Evolutionary conservation across 1,140 invertebrate species (phyloP), one percentile per base, ranked within the genome.

Genomic region (Yoshiicerus persimilis): DNA sequence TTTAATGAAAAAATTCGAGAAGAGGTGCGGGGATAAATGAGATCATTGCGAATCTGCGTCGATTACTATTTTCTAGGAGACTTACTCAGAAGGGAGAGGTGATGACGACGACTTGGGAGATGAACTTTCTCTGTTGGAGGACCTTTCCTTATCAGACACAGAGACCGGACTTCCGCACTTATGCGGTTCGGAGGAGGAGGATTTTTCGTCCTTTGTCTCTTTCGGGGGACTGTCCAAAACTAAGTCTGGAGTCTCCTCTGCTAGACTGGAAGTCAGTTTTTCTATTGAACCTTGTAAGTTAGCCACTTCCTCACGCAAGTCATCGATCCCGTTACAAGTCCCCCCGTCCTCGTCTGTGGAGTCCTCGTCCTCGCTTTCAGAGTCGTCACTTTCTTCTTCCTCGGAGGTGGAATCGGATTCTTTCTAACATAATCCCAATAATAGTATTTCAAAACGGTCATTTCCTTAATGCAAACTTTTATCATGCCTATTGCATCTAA

Each of bases 261-360:
- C 30, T 23, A 80, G 38, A 3, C 27, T 36, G 2, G 86, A 84
- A 5, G 89, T 90, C 38, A 90, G 34, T 64, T 86, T 90, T 66
- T 90, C 88, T 84, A 90, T 90, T 1, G 89, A 89, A 8, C 86
- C 89, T 75, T 89, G 89, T 30, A 89, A 56, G 36, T 84, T 85
- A 25, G 86, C 88, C 1, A 89, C 88, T 86, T 90, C 88, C 56
- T 90, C 66, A 2, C 88, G 34, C 23, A 89, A 38, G 13, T 88
- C 84, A 86, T 87, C 86, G 13, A 84, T 87, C 27, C 86, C 62
- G 16, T 84, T 84, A 10, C 38, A 83, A 27, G 62, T 47, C 11
- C 47, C 84, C 4, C 23, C 88, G 6, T 87, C 85, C 25, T 89
- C 87, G 9, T 89, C 87, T 25, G 75, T 86, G 9, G 75, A 36